Evolutionary conservation across 1,140 invertebrate genomes (phyloP).

Genomic region (Cydia splendana): DNA sequence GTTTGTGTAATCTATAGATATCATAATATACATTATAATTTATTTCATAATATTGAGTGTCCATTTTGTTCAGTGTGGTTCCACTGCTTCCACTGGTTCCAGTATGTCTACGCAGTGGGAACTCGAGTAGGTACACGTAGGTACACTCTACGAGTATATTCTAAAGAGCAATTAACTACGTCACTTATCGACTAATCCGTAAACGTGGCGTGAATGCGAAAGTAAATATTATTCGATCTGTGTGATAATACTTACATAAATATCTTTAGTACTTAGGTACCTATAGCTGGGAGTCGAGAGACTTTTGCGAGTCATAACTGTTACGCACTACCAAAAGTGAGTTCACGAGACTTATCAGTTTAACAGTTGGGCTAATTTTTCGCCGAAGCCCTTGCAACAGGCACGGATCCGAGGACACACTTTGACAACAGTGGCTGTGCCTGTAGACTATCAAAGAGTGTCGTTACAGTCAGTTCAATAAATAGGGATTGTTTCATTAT

Average conservation of each 20-base stretch:
- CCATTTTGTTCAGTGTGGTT: background rate
- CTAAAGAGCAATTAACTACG: slow-evolving; percentile 6
- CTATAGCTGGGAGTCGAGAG: too few species aligned
- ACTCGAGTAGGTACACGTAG: background rate
- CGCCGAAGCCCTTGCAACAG: too few species aligned
- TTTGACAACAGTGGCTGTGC: background rate
- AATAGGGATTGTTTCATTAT: background rate
- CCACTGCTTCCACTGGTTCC: background rate
- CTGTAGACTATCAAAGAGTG: background rate
- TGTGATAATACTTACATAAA: background rate
- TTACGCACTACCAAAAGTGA: too few species aligned
- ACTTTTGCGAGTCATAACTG: too few species aligned
- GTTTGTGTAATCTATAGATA: too few species aligned
- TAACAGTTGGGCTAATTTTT: too few species aligned
- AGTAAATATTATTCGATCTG: slow-evolving; percentile 13
- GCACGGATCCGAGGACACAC: too few species aligned
- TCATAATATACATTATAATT: background rate
- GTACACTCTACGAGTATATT: background rate
- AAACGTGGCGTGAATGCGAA: slow-evolving; percentile 9
- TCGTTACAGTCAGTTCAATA: background rate
- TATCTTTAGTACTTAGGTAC: background rate
- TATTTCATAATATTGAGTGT: background rate
- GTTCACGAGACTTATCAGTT: too few species aligned
- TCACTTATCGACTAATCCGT: slow-evolving; percentile 8
- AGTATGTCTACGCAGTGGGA: background rate